These are phyloP conservation scores for Leptestheria dahalacensis DNA, from an alignment of 1,140 invertebrate genomes.

Conservation along the genomic window DNA sequence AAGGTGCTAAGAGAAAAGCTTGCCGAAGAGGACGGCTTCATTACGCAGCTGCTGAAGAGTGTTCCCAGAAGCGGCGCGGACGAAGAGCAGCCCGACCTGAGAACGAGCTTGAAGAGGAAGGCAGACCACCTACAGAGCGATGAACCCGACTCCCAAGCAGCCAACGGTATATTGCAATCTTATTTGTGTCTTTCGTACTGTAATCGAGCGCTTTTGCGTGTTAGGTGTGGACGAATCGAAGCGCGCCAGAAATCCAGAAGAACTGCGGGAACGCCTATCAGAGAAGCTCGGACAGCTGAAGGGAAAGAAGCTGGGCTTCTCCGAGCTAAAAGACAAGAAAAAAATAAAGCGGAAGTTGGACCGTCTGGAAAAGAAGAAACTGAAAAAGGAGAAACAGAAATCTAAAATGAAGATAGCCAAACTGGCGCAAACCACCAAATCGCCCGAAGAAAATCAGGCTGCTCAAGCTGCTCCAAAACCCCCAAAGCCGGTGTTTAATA, in stretches of 20 bases:
- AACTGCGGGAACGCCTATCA: conserved; percentile 8
- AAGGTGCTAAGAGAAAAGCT: neutral
- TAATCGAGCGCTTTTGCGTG: neutral
- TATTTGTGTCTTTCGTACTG: neutral
- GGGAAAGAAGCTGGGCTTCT: conserved; percentile 32
- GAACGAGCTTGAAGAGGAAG: neutral
- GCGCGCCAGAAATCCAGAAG: conserved; percentile 7
- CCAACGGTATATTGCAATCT: neutral
- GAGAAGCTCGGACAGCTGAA: conserved; percentile 9
- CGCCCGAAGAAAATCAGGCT: conserved; percentile 18
- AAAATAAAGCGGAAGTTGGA: conserved; percentile 35
- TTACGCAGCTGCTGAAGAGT: neutral
- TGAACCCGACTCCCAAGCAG: neutral
- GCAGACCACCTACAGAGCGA: neutral
- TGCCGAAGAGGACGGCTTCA: neutral
- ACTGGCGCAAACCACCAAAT: conserved; percentile 26
- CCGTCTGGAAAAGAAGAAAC: conserved; percentile 32
- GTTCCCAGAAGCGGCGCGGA: neutral
- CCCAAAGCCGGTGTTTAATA: conserved; percentile 53
- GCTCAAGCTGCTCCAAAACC: conserved; percentile 29
- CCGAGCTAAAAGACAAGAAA: conserved; percentile 37
- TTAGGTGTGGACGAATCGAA: neutral
- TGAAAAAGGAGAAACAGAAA: conserved; percentile 35
- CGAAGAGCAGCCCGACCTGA: neutral
- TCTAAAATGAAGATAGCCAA: conserved; percentile 32